phyloP scores from a whole-genome alignment of 2,797 vertebrate genomes.

The Phaenicophaeus curvirostris region DNA sequence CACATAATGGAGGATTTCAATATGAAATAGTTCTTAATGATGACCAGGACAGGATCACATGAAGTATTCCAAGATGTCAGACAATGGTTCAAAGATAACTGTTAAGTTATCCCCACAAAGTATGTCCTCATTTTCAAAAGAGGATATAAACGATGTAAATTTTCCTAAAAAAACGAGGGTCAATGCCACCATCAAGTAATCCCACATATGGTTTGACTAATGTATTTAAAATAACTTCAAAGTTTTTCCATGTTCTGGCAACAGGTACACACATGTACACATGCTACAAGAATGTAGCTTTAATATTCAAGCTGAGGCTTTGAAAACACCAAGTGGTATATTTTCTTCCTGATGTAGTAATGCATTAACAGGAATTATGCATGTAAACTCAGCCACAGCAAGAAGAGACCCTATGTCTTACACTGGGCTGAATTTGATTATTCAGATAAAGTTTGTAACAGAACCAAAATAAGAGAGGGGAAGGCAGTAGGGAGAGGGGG shows the following conservation, averaged over 20 bases:
- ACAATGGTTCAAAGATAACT: background rate
- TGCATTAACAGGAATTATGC: slow-evolving; percentile 67
- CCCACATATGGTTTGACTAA: background rate
- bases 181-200: background rate
- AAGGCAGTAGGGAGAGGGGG: no score
- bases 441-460: slow-evolving; percentile 24
- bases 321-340: slow-evolving; percentile 22
- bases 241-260: background rate
- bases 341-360: slow-evolving; percentile 26
- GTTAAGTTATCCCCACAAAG: background rate
- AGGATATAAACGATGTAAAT: background rate
- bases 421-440: slow-evolving; percentile 38
- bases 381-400: slow-evolving; percentile 41
- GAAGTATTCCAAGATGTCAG: background rate
- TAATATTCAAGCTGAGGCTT: slow-evolving; percentile 31
- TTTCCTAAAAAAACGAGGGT: background rate
- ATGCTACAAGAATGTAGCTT: slow-evolving; percentile 21
- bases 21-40: background rate
- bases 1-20: background rate
- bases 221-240: background rate
- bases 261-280: background rate
- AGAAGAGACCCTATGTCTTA: slow-evolving; percentile 47
- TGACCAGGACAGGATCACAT: background rate
- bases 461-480: slow-evolving; percentile 36
- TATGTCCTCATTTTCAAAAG: background rate